A percentile compares a stretch with the other conserved stretches of the same genome.
Conservation (phyloP, 2,888 invertebrate species). For the Clostera curtula region DNA sequence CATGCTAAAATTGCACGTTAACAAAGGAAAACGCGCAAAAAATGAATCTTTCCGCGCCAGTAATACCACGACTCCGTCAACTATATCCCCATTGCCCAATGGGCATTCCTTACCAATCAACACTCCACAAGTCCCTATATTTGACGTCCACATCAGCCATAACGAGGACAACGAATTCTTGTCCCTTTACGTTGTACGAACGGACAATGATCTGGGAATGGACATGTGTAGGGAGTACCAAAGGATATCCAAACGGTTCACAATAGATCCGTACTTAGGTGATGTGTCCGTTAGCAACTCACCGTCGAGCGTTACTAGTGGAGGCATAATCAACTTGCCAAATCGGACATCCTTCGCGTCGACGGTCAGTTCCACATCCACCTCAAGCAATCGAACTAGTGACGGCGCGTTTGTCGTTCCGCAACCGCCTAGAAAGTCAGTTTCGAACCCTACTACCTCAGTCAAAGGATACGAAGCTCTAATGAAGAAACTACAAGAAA, state of each 20-base stretch:
- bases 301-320: conserved; percentile 66
- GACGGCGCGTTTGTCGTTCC: conserved; percentile 68
- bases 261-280: conserved; percentile 61
- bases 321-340: conserved; percentile 56
- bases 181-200: conserved; percentile 59
- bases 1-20: conserved; percentile 40
- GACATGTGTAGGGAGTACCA: conserved; percentile 68
- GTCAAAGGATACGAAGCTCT: conserved; percentile 63
- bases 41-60: conserved; percentile 56
- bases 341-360: conserved; percentile 63
- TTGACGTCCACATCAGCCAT: conserved; percentile 59
- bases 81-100: conserved; percentile 64
- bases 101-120: conserved; percentile 57
- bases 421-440: conserved; percentile 61
- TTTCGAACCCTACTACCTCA: conserved; percentile 48
- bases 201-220: conserved; percentile 61
- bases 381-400: conserved; percentile 58
- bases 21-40: conserved; percentile 45
- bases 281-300: conserved; percentile 62
- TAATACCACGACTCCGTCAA: conserved; percentile 63
- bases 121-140: conserved; percentile 57
- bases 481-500: conserved; percentile 59
- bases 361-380: conserved; percentile 56
- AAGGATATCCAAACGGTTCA: conserved; percentile 61
- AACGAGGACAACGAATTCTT: conserved; percentile 66